Evolutionary conservation across 2,888 invertebrate species (phyloP), one percentile per base, ranked within the genome.

Genomic region (Andrena chrysosceles): DNA sequence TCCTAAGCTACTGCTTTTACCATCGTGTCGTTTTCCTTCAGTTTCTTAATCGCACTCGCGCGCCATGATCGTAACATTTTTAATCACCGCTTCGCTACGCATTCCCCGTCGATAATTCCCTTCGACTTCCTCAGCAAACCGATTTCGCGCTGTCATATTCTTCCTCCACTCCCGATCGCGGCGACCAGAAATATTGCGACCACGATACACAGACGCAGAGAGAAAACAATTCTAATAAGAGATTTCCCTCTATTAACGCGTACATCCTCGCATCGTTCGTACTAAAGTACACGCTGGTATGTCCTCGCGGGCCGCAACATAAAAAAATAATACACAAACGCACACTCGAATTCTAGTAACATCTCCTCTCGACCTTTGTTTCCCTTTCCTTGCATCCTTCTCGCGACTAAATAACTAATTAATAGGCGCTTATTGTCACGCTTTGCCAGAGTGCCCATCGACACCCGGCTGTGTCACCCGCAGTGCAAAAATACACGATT

Each of bases 341-440:
- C 70, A 23, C 35, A 23, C 35, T 78, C 73, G 62, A 23, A 64
- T 73, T 79, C 77, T 60, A 5, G 49, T 67, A 78, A 77, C 71
- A 64, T 59, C 74, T 54, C 70, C 60, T 26, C 23, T 64, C 71
- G 2, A 10, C 42, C 2, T 10, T 49, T 54, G 66, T 33, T 56
- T 33, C 68, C 10, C 33, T 52, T 20, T 31, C 10, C 59, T 26
- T 52, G 16, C 54, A 35, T 52, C n/a, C 42, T 54, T 20, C 29
- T 68, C 33, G 67, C 66, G 52, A 81, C 67, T 83, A 82, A 84
- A 85, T 81, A 77, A 81, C 83, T 83, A 78, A 85, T 89, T 89
- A 88, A 88, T 90, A 64, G 69, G 89, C 88, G 87, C 73, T 92
- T 92, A 92, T 92, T 92, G 92, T 92, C 92, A 88, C 90, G 78